Base-by-base conservation (phyloP, 2,113 vertebrate species). In the Ammodytes marinus region DNA sequence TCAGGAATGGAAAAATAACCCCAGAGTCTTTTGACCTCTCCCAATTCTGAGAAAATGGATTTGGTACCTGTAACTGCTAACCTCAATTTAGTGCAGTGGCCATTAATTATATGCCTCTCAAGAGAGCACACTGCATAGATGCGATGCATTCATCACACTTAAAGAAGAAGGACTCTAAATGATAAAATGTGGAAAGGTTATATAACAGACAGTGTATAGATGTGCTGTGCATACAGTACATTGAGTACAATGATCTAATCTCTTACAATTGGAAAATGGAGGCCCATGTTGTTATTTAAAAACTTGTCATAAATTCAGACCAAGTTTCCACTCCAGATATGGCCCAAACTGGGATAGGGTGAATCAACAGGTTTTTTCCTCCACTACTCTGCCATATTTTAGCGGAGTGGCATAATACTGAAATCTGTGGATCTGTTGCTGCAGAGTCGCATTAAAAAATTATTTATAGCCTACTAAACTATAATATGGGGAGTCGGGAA, bases 281-380 rank as follows among this genome's bases (percentile, higher is more conserved):
- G 9, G 55, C 37, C 3, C 9, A 46, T 61, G 42, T 58, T 83
- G 39, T 73, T 66, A n/a, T 65, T 15, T 82, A 12, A 74, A 71
- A 75, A 59, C 39, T 72, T 49, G 42, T 59, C 17, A 59, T 81
- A 80, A 79, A 61, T 53, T 74, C 63, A 63, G 65, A 63, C 12
- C 43, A 81, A 42, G 57, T 83, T 77, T 80, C 77, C 82, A 75
- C 69, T 80, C 76, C 73, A 83, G 52, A 89, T 80, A 80, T 80
- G 75, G 81, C 39, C 39, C 17, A 67, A 54, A 52, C 46, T 59
- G 17, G 17, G 54, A 8, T 35, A 35, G 13, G 27, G n/a, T 57
- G 40, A 69, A 65, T 77, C 12, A 60, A 17, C n/a, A 61, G 19
- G 42, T 64, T 27, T 19, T 19, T 50, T 60, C 53, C 14, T 61